Evolutionary conservation across 2,888 invertebrate genomes (phyloP).

Genomic region (Imbricaverruca yamaguchii): DNA sequence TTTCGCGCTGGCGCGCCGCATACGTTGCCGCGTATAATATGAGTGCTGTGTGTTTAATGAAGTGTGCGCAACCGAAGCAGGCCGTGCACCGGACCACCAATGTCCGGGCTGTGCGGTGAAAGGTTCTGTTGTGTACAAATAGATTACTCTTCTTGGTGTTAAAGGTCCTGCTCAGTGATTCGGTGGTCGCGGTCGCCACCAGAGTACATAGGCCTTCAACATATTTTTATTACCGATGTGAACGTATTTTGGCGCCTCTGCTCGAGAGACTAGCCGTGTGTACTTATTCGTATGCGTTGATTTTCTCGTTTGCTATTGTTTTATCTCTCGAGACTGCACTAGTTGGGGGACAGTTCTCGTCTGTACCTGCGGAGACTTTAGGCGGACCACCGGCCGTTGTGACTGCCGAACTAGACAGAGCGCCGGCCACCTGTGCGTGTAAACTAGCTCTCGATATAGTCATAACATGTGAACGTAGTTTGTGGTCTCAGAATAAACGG

Average conservation of each 20-base stretch:
- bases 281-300: slow-evolving; percentile 19
- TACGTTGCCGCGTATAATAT: not conserved
- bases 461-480: not conserved
- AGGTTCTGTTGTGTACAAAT: slow-evolving; percentile 15
- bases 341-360: not conserved
- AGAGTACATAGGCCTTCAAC: not conserved
- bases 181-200: not conserved
- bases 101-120: too few relatives aligned
- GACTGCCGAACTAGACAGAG: too few relatives aligned
- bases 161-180: not conserved
- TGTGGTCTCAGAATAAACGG: slow-evolving; percentile 13
- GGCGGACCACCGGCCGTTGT: not conserved
- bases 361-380: not conserved
- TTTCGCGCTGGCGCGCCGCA: too few relatives aligned
- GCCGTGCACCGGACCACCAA: too few relatives aligned
- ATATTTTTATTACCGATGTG: slow-evolving; percentile 14
- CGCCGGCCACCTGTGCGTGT: not conserved
- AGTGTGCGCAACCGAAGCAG: not conserved
- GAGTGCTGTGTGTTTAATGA: not conserved
- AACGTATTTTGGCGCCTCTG: not conserved
- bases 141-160: not conserved
- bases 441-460: not conserved
- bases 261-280: not conserved
- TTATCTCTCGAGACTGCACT: not conserved
- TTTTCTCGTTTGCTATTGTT: slow-evolving; percentile 2